Conservation (phyloP, 2,888 invertebrate genomes). For the Aplocera efformata region DNA sequence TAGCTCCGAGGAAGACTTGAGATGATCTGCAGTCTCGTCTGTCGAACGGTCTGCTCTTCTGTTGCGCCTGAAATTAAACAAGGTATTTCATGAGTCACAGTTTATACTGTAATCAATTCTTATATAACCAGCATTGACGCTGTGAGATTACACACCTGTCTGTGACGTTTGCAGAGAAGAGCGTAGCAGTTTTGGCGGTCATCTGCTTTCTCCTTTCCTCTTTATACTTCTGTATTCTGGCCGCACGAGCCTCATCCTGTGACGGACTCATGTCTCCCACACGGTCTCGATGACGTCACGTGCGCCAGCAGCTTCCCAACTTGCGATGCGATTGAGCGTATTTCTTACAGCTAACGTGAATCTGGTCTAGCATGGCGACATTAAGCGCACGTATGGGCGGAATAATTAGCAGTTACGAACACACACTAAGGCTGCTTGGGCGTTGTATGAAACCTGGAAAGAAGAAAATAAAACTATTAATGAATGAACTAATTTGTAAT, state of each 20-base stretch:
- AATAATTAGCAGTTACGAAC: slow-evolving; percentile 73
- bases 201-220: slow-evolving; percentile 86
- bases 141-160: slow-evolving; percentile 48
- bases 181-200: slow-evolving; percentile 79
- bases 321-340: slow-evolving; percentile 42
- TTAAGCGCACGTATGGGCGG: slow-evolving; percentile 66
- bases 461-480: slow-evolving; percentile 25
- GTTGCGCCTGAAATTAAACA: slow-evolving; percentile 60
- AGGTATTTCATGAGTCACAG: neutral
- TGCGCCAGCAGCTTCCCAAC: slow-evolving; percentile 47
- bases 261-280: slow-evolving; percentile 61
- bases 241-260: slow-evolving; percentile 77
- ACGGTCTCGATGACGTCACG: slow-evolving; percentile 55
- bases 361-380: slow-evolving; percentile 73
- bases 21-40: slow-evolving; percentile 54
- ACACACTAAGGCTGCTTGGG: slow-evolving; percentile 53
- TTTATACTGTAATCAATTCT: neutral
- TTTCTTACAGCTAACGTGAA: slow-evolving; percentile 47
- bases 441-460: slow-evolving; percentile 54
- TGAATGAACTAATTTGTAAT: no score
- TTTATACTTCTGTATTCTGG: slow-evolving; percentile 86
- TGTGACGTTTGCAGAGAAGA: slow-evolving; percentile 84
- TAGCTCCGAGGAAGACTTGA: slow-evolving; percentile 73
- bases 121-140: no score
- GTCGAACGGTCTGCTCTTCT: slow-evolving; percentile 52